Evolutionary conservation across 2,888 invertebrate genomes (phyloP).

Genomic region (Leptinotarsa rubiginosa): DNA sequence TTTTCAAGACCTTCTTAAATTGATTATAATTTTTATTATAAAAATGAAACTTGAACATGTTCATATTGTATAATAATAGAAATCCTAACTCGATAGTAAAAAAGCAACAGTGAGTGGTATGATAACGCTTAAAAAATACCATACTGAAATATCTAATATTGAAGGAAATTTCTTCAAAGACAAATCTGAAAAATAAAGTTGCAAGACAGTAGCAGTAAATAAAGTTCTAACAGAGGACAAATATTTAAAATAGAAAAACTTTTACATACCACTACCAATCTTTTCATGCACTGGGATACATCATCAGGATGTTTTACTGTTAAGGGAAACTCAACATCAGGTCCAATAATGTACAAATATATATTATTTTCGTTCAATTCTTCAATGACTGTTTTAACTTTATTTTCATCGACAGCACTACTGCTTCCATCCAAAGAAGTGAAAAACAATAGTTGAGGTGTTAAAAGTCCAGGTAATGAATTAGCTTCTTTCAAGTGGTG

Average conservation of each 20-base stretch:
- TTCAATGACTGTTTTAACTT: constrained; percentile 36
- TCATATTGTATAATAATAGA: too few relatives aligned
- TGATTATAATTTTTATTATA: too few relatives aligned
- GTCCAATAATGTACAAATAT: constrained; percentile 49
- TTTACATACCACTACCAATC: constrained; percentile 36
- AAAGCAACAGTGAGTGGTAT: too few relatives aligned
- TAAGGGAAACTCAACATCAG: constrained; percentile 41
- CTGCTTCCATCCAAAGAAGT: constrained; percentile 42
- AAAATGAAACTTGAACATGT: too few relatives aligned
- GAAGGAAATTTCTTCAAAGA: too few relatives aligned
- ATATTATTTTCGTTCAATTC: constrained; percentile 42
- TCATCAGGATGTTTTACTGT: constrained; percentile 37
- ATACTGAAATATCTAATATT: background rate
- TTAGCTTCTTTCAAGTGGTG: constrained; percentile 40
- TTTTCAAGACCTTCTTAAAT: too few relatives aligned
- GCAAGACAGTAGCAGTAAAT: too few relatives aligned
- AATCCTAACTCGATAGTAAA: too few relatives aligned
- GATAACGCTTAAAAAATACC: too few relatives aligned
- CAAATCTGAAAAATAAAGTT: too few relatives aligned
- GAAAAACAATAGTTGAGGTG: constrained; percentile 47
- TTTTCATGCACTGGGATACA: constrained; percentile 42
- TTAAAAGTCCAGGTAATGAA: constrained; percentile 38
- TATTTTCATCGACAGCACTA: constrained; percentile 27
- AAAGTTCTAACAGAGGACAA: background rate
- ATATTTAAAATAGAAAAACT: background rate